Conservation (phyloP, 2,888 invertebrate genomes). For the Cybosia mesomella region DNA sequence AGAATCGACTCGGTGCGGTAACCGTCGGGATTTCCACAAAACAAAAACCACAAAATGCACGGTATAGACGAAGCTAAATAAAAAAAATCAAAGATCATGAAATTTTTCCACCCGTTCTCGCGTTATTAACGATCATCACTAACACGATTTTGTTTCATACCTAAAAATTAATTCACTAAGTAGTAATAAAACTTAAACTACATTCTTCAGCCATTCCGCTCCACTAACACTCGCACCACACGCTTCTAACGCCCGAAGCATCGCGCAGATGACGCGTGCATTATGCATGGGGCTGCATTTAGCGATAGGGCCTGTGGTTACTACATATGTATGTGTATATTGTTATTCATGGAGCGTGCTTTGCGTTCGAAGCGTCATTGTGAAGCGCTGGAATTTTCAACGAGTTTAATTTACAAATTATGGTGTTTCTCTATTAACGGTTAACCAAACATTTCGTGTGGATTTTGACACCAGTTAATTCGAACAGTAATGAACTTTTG, state of each 20-base stretch:
- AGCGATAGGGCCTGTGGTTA: slow-evolving; percentile 65
- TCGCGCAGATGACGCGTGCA: slow-evolving; percentile 77
- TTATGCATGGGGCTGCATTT: slow-evolving; percentile 80
- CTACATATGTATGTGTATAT: slow-evolving; percentile 49
- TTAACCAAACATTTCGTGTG: neutral
- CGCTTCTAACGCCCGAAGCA: slow-evolving; percentile 61
- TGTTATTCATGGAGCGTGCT: slow-evolving; percentile 47
- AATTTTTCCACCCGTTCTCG: too few relatives aligned
- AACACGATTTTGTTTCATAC: too few relatives aligned
- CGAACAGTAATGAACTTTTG: too few relatives aligned
- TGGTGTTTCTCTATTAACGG: neutral
- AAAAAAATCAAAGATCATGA: too few relatives aligned
- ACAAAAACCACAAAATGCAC: too few relatives aligned
- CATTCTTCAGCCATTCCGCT: neutral
- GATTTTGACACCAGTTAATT: neutral
- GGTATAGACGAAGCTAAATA: too few relatives aligned
- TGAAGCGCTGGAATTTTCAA: slow-evolving; percentile 34
- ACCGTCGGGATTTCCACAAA: too few relatives aligned
- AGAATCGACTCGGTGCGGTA: too few relatives aligned
- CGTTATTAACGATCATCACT: too few relatives aligned
- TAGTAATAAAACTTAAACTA: neutral
- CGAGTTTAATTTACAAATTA: slow-evolving; percentile 17
- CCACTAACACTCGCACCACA: slow-evolving; percentile 45
- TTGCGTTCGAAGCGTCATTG: slow-evolving; percentile 41
- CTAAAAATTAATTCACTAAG: neutral